Base-by-base conservation (phyloP, 1,140 invertebrate genomes). In the Megathymus violae region DNA sequence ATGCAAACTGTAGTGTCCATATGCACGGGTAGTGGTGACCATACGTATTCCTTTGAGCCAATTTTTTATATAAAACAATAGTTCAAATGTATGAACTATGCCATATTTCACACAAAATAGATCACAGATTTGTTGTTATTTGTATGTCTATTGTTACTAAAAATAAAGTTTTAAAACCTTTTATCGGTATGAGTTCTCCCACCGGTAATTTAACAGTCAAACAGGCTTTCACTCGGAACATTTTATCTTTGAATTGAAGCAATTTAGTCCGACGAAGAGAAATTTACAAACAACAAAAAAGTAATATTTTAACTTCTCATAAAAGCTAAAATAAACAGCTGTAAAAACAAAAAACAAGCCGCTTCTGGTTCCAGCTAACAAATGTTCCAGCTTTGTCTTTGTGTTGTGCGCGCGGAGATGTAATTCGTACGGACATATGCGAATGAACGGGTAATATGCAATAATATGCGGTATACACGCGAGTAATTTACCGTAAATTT, bases 371-470 rank as follows among this genome's bases (percentile, higher is more conserved):
- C 15, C 16, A 44, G 7, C 15, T 44, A 17, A 44, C 27, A 48
- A 48, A 48, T 48, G 46, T 48, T 48, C n/a, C 25, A 48, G 25
- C 22, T 48, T 31, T 48, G 46, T 48, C 25, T 48, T 31, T 27
- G 46, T 31, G 46, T 31, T 48, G 25, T 48, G 19, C 13, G 6
- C 46, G 5, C 13, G 46, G 41, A n/a, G 13, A 27, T 31, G 14
- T 47, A 27, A 47, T 31, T 31, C 46, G 13, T 25, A 16, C 13
- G 46, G 27, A 48, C 46, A 15, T 1, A 31, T 19, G 10, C 25
- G 46, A 48, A 48, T 46, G 22, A 46, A 10, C 44, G 19, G 19
- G 44, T 46, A 46, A 46, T 31, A 48, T 48, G 46, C 46, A 27
- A 25, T 48, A 48, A 48, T 48, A 31, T 31, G 13, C 25, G 46